Conservation (phyloP, 2,113 vertebrate genomes). For the Eurypyga helias region DNA sequence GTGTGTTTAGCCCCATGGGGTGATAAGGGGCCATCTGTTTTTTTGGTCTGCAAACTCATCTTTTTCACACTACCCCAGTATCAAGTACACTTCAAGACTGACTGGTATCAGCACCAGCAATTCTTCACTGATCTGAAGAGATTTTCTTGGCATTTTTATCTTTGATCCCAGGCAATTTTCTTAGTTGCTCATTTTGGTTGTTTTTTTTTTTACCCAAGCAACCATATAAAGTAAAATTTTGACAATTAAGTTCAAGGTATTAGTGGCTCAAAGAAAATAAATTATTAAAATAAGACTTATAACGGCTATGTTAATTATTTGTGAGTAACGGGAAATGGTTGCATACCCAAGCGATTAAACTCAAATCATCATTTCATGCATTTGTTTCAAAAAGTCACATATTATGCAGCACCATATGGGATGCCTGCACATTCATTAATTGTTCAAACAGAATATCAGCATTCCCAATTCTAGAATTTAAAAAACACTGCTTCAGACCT, state of each 20-base stretch:
- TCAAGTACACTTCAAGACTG: slow-evolving; percentile 65
- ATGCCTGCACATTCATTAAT: background rate
- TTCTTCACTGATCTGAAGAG: slow-evolving; percentile 26
- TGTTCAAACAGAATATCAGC: background rate
- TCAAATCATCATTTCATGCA: background rate
- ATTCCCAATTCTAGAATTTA: background rate
- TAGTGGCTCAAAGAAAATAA: background rate
- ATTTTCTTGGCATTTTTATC: slow-evolving; percentile 47
- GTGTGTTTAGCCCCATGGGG: slow-evolving; percentile 81
- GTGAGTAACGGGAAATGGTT: background rate
- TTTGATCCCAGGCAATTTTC: slow-evolving; percentile 46
- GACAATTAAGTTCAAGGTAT: background rate
- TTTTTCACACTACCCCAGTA: slow-evolving; percentile 69
- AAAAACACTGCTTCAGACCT: background rate
- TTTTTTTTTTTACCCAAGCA: background rate
- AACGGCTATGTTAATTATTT: background rate
- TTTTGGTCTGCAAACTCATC: slow-evolving; percentile 65
- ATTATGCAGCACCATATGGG: background rate
- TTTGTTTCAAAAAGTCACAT: background rate
- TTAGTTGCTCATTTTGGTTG: background rate
- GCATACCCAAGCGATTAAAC: background rate
- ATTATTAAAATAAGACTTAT: background rate
- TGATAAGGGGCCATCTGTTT: slow-evolving; percentile 84
- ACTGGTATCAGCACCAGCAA: slow-evolving; percentile 19
- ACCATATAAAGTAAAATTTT: background rate